phyloP scores from a whole-genome alignment of 2,888 invertebrate genomes.

The Acronicta psi region DNA sequence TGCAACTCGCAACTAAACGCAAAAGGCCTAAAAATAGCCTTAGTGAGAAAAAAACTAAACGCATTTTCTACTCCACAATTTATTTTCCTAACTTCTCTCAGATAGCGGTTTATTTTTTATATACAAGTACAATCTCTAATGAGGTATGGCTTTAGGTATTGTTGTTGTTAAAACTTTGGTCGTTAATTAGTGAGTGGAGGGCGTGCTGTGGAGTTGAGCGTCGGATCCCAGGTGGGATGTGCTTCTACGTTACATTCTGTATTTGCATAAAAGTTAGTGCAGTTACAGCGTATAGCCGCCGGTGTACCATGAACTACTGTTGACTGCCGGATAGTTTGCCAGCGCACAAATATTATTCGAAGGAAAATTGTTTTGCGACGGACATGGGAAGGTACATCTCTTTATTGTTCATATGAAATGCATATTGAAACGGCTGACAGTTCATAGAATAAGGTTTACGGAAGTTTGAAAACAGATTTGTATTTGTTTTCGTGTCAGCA shows the following conservation, averaged over 20 bases:
- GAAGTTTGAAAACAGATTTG: conserved; percentile 47
- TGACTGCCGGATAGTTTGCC: conserved; percentile 44
- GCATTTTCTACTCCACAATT: conserved; percentile 31
- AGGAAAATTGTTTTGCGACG: conserved; percentile 55
- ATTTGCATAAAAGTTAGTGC: conserved; percentile 78
- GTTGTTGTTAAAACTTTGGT: conserved; percentile 73
- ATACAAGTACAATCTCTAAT: conserved; percentile 64
- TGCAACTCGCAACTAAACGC: too few species aligned
- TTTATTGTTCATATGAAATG: conserved; percentile 51
- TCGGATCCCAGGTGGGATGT: conserved; percentile 76
- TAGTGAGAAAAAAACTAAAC: conserved; percentile 9
- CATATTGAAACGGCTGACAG: conserved; percentile 42
- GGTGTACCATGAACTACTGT: conserved; percentile 58
- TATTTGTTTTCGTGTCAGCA: conserved; percentile 33
- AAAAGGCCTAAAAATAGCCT: too few species aligned
- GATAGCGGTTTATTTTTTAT: conserved; percentile 52
- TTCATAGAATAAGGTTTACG: conserved; percentile 42
- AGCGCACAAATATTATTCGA: conserved; percentile 49
- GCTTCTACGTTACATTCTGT: conserved; percentile 65
- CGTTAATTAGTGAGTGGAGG: conserved; percentile 76
- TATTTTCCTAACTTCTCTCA: conserved; percentile 39
- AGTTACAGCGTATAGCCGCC: conserved; percentile 64
- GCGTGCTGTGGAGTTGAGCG: conserved; percentile 61
- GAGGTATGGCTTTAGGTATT: conserved; percentile 69
- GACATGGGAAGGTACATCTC: conserved; percentile 40